phyloP scores from a whole-genome alignment of 2,888 invertebrate species.

The Lepidochrysops patricia region DNA sequence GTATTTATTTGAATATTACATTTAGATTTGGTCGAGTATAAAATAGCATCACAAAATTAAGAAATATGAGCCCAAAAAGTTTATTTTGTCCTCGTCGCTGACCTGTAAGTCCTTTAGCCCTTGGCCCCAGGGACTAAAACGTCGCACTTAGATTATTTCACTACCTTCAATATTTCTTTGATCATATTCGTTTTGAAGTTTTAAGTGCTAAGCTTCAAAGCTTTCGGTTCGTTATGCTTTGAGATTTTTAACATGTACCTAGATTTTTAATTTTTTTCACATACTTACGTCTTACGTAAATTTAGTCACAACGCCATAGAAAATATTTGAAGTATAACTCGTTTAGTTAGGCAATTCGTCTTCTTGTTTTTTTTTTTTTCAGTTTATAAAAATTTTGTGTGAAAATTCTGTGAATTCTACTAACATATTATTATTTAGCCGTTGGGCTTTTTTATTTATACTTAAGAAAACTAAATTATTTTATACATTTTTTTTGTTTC shows the following conservation, averaged over 20 bases:
- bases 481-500: slow-evolving; percentile 32
- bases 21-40: not conserved
- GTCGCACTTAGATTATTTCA: not conserved
- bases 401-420: not conserved
- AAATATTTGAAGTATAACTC: too few species aligned
- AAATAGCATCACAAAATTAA: not conserved
- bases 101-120: not conserved
- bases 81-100: not conserved
- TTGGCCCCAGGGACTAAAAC: not conserved
- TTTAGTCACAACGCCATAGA: too few species aligned
- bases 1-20: too few species aligned
- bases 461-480: not conserved
- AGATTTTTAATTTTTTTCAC: too few species aligned
- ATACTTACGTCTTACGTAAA: too few species aligned
- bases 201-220: not conserved
- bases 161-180: not conserved
- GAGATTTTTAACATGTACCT: too few species aligned
- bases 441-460: not conserved
- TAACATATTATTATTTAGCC: not conserved
- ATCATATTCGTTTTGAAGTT: not conserved
- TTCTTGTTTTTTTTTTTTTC: too few species aligned
- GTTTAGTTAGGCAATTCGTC: too few species aligned
- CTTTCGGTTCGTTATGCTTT: too few species aligned
- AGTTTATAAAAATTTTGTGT: too few species aligned
- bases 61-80: not conserved